Evolutionary conservation across 2,113 vertebrate species (phyloP).

Genomic region (Corythoichthys intestinalis): DNA sequence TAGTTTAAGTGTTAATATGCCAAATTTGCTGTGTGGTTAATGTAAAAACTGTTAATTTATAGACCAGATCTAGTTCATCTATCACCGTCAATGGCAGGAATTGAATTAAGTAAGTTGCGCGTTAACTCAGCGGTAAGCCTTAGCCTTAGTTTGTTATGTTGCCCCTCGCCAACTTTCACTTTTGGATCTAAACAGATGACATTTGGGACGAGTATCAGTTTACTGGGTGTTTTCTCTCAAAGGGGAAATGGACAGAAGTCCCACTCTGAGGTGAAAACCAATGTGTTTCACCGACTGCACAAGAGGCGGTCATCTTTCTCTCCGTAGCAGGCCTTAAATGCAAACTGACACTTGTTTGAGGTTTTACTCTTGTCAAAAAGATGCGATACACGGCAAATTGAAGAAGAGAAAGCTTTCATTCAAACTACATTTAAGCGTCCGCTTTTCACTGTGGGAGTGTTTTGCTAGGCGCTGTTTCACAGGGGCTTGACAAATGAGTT

Average conservation of each 20-base stretch:
- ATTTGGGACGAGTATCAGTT: constrained; percentile 37
- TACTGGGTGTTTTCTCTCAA: constrained; percentile 58
- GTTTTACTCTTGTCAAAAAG: constrained; percentile 18
- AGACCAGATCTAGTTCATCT: too few species aligned
- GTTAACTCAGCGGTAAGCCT: too few species aligned
- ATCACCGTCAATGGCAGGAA: too few species aligned
- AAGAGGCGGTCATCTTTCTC: constrained; percentile 31
- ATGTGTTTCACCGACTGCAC: constrained; percentile 48
- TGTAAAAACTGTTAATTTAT: too few species aligned
- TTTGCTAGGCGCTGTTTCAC: constrained; percentile 44
- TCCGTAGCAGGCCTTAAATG: constrained; percentile 12
- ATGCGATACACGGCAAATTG: not conserved
- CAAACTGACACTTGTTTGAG: constrained; percentile 26
- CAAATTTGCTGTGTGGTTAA: too few species aligned
- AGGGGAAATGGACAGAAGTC: constrained; percentile 25
- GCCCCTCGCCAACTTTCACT: constrained; percentile 7
- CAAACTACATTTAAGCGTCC: constrained; percentile 19
- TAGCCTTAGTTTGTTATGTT: not conserved
- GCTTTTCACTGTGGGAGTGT: constrained; percentile 24
- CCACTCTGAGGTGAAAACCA: constrained; percentile 48
- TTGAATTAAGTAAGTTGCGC: too few species aligned
- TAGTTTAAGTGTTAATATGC: too few species aligned
- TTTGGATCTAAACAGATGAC: constrained; percentile 15
- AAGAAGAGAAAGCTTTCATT: not conserved
- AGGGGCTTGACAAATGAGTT: constrained; percentile 53